These are phyloP conservation scores for Dendronephthya gigantea DNA, from an alignment of 64 coral and sea anemone species.

Conservation along the genomic window DNA sequence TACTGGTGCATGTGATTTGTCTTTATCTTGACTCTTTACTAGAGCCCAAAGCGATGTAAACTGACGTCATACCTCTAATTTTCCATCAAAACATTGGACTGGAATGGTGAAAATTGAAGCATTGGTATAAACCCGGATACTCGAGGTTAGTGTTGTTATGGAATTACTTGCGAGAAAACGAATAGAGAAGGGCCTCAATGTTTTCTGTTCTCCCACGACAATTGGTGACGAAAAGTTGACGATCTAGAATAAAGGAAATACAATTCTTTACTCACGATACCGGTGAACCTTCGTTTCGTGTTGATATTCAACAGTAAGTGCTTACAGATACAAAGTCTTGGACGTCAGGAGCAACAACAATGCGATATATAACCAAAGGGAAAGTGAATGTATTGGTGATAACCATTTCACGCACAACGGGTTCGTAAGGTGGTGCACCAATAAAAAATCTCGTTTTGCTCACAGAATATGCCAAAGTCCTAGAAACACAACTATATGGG, in stretches of 20 bases:
- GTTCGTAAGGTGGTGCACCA: constrained; percentile 72
- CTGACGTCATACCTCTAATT: constrained; percentile 51
- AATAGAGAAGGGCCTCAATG: not conserved
- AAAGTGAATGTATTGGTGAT: constrained; percentile 94
- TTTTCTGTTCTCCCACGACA: not conserved
- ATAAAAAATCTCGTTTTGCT: constrained; percentile 99
- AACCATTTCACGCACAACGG: constrained; percentile 58
- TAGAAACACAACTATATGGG: constrained; percentile 26
- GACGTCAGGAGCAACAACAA: constrained; percentile 67
- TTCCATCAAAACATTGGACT: constrained; percentile 92
- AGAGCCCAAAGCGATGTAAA: no score
- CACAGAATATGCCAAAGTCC: constrained; percentile 97
- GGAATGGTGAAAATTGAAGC: constrained; percentile 97
- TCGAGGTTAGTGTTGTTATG: constrained; percentile 60
- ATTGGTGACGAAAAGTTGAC: constrained; percentile 7
- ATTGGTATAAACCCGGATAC: constrained; percentile 96
- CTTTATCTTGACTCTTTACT: no score
- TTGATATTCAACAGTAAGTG: not conserved
- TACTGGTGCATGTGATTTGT: no score
- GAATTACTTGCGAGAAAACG: not conserved
- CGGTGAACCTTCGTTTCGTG: not conserved
- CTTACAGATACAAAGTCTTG: constrained; percentile 71
- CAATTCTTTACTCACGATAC: not conserved
- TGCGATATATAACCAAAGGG: constrained; percentile 81
- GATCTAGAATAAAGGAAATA: not conserved